phyloP scores from a whole-genome alignment of 2,888 invertebrate genomes.

The Melinopterus prodromus region DNA sequence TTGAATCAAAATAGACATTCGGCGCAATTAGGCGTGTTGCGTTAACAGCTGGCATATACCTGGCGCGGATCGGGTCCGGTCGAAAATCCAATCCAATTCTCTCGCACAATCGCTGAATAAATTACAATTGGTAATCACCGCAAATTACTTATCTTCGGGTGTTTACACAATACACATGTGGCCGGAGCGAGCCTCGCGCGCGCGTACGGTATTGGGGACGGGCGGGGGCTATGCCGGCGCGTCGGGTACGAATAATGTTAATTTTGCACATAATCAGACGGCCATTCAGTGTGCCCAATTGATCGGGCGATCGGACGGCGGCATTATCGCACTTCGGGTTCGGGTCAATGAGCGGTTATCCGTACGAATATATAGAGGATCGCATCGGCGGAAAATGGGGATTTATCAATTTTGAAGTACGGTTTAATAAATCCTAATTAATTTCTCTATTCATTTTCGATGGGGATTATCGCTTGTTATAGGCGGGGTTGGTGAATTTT shows the following conservation, averaged over 20 bases:
- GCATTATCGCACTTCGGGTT: neutral
- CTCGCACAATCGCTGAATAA: slow-evolving; percentile 22
- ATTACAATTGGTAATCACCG: slow-evolving; percentile 26
- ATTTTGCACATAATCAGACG: slow-evolving; percentile 34
- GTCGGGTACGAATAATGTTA: slow-evolving; percentile 29
- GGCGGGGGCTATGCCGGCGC: neutral
- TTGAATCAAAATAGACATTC: slow-evolving; percentile 20
- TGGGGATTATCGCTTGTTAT: neutral
- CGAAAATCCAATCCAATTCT: slow-evolving; percentile 26
- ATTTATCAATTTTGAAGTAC: neutral
- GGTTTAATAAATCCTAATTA: neutral
- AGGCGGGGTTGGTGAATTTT: too few species aligned
- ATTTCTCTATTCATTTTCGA: neutral
- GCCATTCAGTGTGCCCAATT: slow-evolving; percentile 27
- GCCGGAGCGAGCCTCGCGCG: slow-evolving; percentile 6
- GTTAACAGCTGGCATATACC: slow-evolving; percentile 22
- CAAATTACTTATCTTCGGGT: slow-evolving; percentile 26
- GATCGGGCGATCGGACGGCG: slow-evolving; percentile 12
- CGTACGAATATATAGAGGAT: neutral
- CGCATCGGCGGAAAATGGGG: neutral
- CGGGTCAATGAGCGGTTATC: neutral
- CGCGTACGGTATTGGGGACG: neutral
- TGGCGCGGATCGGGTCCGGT: neutral
- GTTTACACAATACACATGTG: slow-evolving; percentile 17
- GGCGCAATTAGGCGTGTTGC: slow-evolving; percentile 16